A percentile compares a stretch with the other conserved stretches of the same genome.
Conservation (phyloP, 2,113 vertebrate species). For the Progne subis region DNA sequence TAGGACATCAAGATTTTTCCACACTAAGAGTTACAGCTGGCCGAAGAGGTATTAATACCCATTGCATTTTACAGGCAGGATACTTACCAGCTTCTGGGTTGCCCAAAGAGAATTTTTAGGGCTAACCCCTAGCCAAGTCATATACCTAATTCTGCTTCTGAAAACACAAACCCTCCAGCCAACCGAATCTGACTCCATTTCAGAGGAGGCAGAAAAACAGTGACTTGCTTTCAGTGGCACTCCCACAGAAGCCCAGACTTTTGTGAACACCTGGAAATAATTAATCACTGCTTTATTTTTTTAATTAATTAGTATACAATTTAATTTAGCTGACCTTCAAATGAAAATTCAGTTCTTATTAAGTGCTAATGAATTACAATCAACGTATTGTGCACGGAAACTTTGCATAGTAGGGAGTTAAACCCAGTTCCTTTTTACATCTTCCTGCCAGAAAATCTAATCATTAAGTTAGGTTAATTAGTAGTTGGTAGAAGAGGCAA, state of each 20-base stretch:
- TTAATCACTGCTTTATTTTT: constrained; percentile 58
- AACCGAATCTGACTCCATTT: constrained; percentile 1
- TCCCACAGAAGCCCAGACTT: not conserved
- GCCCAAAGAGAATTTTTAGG: not conserved
- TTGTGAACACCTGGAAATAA: constrained; percentile 54
- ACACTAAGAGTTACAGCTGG: not conserved
- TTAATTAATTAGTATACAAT: constrained; percentile 69
- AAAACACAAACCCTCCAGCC: not conserved
- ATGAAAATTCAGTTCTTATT: constrained; percentile 62
- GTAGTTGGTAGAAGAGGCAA: not conserved
- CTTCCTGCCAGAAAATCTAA: not conserved
- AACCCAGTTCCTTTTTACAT: not conserved
- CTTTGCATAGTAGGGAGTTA: not conserved
- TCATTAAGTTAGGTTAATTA: not conserved
- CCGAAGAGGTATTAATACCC: not conserved
- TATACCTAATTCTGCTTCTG: not conserved
- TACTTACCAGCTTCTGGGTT: not conserved
- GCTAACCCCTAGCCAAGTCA: not conserved
- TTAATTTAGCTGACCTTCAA: constrained; percentile 68
- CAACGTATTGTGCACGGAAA: constrained; percentile 12
- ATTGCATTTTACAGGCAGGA: not conserved
- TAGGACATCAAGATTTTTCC: not conserved
- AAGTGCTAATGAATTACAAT: constrained; percentile 59
- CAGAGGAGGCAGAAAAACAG: constrained; percentile 25
- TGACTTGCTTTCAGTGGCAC: not conserved